Conservation (phyloP, 2,888 invertebrate species). For the Morpho helenor region DNA sequence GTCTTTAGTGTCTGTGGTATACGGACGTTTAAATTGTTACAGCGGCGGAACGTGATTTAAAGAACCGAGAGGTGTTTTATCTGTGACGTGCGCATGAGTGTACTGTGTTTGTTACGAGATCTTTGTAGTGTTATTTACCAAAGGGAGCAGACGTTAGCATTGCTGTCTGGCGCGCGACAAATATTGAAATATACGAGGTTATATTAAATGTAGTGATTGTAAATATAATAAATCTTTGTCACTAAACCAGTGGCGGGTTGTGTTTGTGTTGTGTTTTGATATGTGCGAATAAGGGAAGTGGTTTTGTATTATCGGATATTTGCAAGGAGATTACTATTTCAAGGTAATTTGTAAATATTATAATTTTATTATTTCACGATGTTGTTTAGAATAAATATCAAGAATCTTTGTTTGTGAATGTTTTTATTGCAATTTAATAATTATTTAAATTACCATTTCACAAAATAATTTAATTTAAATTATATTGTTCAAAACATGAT, state of each 20-base stretch:
- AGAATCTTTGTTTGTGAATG: neutral
- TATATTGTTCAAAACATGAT: too few relatives aligned
- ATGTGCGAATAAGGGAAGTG: neutral
- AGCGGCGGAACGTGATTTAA: slow-evolving; percentile 6
- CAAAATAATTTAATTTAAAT: too few relatives aligned
- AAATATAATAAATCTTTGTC: neutral
- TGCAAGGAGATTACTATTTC: neutral
- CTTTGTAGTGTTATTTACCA: slow-evolving; percentile 1
- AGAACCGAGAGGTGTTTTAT: slow-evolving; percentile 5
- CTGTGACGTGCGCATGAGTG: slow-evolving; percentile 6
- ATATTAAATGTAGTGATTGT: neutral
- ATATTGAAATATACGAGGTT: neutral
- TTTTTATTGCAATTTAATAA: neutral
- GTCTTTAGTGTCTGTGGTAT: slow-evolving; percentile 20
- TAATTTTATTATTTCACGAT: neutral
- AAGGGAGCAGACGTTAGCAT: slow-evolving; percentile 1
- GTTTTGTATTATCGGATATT: slow-evolving; percentile 4
- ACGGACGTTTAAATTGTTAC: slow-evolving; percentile 18
- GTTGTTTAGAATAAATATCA: too few relatives aligned
- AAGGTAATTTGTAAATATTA: neutral
- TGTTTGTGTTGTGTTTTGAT: neutral
- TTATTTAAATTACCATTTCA: too few relatives aligned
- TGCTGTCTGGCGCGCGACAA: neutral
- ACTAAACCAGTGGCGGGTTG: neutral
- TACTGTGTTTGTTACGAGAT: neutral